Conservation (phyloP, 2,888 invertebrate species). For the Heteromyza rotundicornis region DNA sequence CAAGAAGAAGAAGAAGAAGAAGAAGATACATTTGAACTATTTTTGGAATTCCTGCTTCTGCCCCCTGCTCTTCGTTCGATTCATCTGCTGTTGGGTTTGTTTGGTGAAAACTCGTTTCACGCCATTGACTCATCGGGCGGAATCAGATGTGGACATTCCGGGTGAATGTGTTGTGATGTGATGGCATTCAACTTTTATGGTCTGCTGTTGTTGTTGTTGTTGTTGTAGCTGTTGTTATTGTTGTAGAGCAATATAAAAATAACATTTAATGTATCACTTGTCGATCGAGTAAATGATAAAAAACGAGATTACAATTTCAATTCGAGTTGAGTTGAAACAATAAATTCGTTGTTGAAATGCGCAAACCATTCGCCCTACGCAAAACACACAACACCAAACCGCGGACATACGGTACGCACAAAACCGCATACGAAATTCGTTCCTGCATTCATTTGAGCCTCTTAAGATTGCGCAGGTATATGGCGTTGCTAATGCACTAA, state of each 20-base stretch:
- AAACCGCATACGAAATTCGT: no score
- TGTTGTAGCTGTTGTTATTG: background rate
- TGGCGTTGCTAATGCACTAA: no score
- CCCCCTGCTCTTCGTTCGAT: background rate
- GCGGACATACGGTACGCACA: no score
- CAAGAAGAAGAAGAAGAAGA: no score
- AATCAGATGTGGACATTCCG: slow-evolving; percentile 6
- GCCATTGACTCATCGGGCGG: slow-evolving; percentile 36
- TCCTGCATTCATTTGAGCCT: no score
- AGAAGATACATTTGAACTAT: slow-evolving; percentile 6
- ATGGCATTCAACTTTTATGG: slow-evolving; percentile 6
- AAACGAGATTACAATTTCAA: slow-evolving; percentile 28
- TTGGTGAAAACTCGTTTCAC: slow-evolving; percentile 32
- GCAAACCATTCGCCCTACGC: no score
- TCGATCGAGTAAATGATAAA: slow-evolving; percentile 39
- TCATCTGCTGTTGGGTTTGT: background rate
- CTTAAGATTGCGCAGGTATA: no score
- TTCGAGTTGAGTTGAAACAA: slow-evolving; percentile 13
- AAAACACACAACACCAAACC: no score
- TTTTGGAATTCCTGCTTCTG: background rate
- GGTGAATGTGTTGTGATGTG: slow-evolving; percentile 5
- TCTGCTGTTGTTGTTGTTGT: background rate
- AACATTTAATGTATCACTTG: slow-evolving; percentile 34
- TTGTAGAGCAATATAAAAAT: slow-evolving; percentile 1
- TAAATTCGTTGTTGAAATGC: slow-evolving; percentile 16